Evolutionary conservation across 2,113 vertebrate species (phyloP).

Genomic region (Himantopus leucocephalus): DNA sequence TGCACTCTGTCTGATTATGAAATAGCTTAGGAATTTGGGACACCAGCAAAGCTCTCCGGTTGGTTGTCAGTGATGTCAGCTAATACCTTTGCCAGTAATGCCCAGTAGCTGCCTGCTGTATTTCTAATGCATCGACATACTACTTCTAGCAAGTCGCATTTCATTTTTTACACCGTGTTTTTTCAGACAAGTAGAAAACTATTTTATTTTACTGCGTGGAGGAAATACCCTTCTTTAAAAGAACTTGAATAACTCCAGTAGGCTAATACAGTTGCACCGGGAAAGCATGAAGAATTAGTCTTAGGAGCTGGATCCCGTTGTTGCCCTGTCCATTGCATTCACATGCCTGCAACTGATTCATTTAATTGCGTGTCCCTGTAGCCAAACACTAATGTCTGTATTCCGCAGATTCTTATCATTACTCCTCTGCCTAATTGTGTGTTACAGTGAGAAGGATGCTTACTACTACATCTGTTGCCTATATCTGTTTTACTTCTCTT

Average conservation of each 20-base stretch:
- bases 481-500: background rate
- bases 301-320: background rate
- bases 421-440: background rate
- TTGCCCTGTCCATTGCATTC: background rate
- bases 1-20: background rate
- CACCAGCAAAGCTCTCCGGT: background rate
- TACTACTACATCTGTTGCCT: background rate
- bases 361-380: background rate
- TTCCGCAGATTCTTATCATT: background rate
- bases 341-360: background rate
- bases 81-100: background rate
- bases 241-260: background rate
- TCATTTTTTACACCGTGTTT: background rate
- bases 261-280: background rate
- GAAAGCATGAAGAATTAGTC: background rate
- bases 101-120: background rate
- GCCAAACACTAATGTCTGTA: background rate
- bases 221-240: background rate
- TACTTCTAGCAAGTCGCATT: background rate
- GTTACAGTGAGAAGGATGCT: background rate
- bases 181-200: background rate
- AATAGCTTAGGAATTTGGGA: slow-evolving; percentile 21
- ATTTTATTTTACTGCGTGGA: background rate
- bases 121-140: background rate
- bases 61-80: slow-evolving; percentile 9